These are phyloP conservation scores for Pyrrhia umbra DNA, from an alignment of 2,888 invertebrate species.

Conservation along the genomic window DNA sequence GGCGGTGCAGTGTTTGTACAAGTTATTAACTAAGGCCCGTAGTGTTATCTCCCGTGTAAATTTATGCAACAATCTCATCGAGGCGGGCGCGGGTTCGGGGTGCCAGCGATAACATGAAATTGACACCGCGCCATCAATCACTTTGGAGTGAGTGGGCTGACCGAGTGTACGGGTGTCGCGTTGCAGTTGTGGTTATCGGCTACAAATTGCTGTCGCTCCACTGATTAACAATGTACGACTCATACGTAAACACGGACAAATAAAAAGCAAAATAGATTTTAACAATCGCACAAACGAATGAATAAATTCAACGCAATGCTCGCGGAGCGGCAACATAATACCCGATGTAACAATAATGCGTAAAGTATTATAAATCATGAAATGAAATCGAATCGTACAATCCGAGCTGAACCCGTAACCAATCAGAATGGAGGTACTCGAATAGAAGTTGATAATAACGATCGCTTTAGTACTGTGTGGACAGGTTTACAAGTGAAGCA, in stretches of 20 bases:
- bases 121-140: slow-evolving; percentile 86
- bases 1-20: slow-evolving; percentile 55
- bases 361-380: slow-evolving; percentile 70
- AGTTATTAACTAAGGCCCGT: slow-evolving; percentile 54
- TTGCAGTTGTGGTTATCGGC: slow-evolving; percentile 85
- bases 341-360: slow-evolving; percentile 65
- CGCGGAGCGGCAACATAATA: slow-evolving; percentile 64
- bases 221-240: slow-evolving; percentile 79
- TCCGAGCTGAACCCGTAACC: slow-evolving; percentile 40
- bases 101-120: slow-evolving; percentile 82
- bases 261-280: slow-evolving; percentile 66
- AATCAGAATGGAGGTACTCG: slow-evolving; percentile 61
- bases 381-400: slow-evolving; percentile 68
- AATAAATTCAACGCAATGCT: slow-evolving; percentile 60
- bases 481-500: slow-evolving; percentile 69
- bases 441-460: slow-evolving; percentile 60
- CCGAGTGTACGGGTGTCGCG: slow-evolving; percentile 77
- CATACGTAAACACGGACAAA: slow-evolving; percentile 63
- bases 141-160: slow-evolving; percentile 78
- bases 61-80: slow-evolving; percentile 76
- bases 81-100: slow-evolving; percentile 68
- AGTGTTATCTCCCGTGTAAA: slow-evolving; percentile 62
- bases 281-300: slow-evolving; percentile 66
- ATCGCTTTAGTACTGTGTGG: slow-evolving; percentile 53
- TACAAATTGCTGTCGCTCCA: slow-evolving; percentile 84